Evolutionary conservation across 2,113 vertebrate genomes (phyloP).

Genomic region (Crotalus helleri): DNA sequence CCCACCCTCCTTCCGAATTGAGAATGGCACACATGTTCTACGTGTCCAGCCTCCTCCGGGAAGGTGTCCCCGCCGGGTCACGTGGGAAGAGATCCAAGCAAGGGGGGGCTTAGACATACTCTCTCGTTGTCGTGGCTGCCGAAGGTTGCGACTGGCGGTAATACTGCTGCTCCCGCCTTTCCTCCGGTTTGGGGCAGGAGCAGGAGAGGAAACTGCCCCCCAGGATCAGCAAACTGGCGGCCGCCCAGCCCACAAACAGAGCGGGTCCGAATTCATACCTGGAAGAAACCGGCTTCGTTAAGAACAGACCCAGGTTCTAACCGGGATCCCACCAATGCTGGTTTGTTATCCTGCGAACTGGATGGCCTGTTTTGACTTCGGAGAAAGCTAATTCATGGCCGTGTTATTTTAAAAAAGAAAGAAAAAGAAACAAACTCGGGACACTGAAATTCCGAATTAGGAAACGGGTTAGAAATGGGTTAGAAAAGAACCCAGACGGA

Average conservation of each 20-base stretch:
- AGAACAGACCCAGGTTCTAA: neutral
- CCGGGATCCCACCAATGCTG: neutral
- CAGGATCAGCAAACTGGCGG: slow-evolving; percentile 83
- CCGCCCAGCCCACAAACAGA: slow-evolving; percentile 91
- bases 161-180: slow-evolving; percentile 81
- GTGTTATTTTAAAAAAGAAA: neutral
- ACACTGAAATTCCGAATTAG: neutral
- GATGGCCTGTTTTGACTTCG: neutral
- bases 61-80: neutral
- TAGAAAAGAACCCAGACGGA: neutral
- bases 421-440: neutral
- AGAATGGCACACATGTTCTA: neutral
- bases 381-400: neutral
- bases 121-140: slow-evolving; percentile 69
- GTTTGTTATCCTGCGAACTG: neutral
- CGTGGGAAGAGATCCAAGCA: neutral
- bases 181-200: slow-evolving; percentile 83
- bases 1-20: neutral
- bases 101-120: slow-evolving; percentile 84
- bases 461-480: neutral
- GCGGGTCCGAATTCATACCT: slow-evolving; percentile 96
- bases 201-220: slow-evolving; percentile 93
- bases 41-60: neutral
- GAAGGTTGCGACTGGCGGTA: slow-evolving; percentile 84
- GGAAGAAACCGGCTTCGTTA: neutral